Conservation (phyloP, 2,797 vertebrate species). For the Amazona ochrocephala region DNA sequence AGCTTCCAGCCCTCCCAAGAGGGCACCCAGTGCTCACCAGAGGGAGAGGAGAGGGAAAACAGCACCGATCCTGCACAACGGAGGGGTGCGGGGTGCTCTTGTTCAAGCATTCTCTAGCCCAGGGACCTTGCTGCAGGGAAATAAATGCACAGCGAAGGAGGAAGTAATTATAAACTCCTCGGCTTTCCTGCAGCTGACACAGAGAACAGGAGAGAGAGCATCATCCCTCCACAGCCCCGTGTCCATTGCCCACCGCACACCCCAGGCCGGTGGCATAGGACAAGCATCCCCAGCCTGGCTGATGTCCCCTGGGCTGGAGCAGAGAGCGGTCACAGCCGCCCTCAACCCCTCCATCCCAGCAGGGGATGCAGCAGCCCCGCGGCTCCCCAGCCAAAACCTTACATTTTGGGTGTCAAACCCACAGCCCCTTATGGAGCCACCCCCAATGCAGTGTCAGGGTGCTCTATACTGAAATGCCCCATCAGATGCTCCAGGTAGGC, state of each 20-base stretch:
- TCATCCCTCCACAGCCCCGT: background rate
- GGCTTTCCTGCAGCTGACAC: accelerated
- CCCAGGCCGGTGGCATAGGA: background rate
- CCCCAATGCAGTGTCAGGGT: background rate
- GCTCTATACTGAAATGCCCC: background rate
- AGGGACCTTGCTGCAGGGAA: background rate
- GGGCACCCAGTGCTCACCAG: background rate
- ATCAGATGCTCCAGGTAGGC: background rate
- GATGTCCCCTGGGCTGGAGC: background rate
- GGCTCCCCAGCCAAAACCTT: background rate
- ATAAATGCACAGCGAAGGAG: background rate
- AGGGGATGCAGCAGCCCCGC: background rate
- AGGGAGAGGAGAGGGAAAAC: background rate
- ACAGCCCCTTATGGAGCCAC: background rate
- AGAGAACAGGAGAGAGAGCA: background rate
- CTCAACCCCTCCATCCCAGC: background rate
- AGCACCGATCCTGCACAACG: background rate
- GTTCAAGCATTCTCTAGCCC: constrained; percentile 18
- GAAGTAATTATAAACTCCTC: background rate
- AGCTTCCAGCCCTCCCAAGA: constrained; percentile 67
- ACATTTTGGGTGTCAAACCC: background rate
- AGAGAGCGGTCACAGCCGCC: accelerated
- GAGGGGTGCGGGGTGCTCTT: background rate
- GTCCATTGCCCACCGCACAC: background rate
- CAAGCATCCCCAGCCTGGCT: background rate